Evolutionary conservation across 2,888 invertebrate species (phyloP).

Genomic region (Netelia inedita): DNA sequence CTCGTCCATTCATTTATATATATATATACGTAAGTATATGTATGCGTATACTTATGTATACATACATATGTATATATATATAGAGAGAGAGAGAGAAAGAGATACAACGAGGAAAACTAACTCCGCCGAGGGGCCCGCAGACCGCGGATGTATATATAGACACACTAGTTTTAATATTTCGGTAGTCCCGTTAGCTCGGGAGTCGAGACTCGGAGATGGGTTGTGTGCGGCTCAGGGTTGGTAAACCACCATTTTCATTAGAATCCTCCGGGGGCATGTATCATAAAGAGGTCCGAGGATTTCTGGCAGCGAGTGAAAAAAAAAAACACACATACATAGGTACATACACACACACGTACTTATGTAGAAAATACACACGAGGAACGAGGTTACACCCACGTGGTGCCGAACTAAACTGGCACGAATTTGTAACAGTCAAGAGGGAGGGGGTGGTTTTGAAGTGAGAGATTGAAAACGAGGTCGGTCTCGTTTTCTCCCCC

Average conservation of each 20-base stretch:
- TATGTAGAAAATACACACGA: background rate
- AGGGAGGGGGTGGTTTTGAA: background rate
- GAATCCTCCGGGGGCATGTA: conserved; percentile 65
- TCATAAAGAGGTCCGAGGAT: conserved; percentile 60
- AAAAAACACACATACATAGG: conserved; percentile 22
- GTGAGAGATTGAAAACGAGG: conserved; percentile 39
- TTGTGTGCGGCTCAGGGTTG: conserved; percentile 57
- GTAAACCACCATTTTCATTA: conserved; percentile 69
- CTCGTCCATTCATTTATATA: conserved; percentile 2
- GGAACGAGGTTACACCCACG: background rate
- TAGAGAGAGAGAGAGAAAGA: conserved; percentile 2
- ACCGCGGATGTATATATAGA: conserved; percentile 18
- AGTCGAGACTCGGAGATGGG: conserved; percentile 46
- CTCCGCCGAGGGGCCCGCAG: conserved; percentile 43
- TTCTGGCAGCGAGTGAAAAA: conserved; percentile 66
- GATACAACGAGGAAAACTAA: conserved; percentile 55
- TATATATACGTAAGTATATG: background rate
- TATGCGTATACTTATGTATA: too few relatives aligned
- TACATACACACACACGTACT: background rate
- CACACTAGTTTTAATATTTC: conserved; percentile 68
- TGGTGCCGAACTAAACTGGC: conserved; percentile 19
- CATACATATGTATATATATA: background rate
- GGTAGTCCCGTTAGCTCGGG: conserved; percentile 59
- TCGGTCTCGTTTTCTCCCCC: conserved; percentile 43
- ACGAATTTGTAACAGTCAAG: conserved; percentile 3